phyloP scores from a whole-genome alignment of 2,888 invertebrate genomes.

The Belgica antarctica region DNA sequence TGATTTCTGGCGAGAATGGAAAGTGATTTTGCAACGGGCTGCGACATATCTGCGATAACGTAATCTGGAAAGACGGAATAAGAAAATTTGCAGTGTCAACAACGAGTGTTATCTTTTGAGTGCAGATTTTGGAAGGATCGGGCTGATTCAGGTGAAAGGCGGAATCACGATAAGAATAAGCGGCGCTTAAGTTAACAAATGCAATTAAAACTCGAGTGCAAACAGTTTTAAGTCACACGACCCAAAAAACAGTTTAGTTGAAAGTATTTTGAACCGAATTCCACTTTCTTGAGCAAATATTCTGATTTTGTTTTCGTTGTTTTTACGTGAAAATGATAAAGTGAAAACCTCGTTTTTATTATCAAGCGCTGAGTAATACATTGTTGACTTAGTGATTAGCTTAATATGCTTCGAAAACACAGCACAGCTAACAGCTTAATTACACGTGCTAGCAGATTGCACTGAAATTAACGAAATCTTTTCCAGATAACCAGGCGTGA shows the following conservation, averaged over 20 bases:
- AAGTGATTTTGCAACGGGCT: constrained; percentile 68
- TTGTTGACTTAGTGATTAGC: constrained; percentile 37
- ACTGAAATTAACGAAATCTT: constrained; percentile 17
- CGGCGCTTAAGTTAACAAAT: too few relatives aligned
- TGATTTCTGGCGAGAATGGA: constrained; percentile 68
- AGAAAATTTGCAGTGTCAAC: too few relatives aligned
- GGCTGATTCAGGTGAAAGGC: too few relatives aligned
- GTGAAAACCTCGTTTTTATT: constrained; percentile 27
- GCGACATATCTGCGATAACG: constrained; percentile 78
- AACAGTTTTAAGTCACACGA: background rate
- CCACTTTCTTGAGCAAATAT: constrained; percentile 3
- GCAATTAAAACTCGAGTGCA: background rate
- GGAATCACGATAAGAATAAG: too few relatives aligned
- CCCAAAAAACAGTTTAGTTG: too few relatives aligned
- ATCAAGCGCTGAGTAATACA: constrained; percentile 2
- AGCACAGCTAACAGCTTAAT: constrained; percentile 11
- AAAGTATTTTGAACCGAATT: constrained; percentile 3
- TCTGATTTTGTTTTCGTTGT: background rate
- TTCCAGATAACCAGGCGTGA: background rate
- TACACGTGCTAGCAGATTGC: background rate
- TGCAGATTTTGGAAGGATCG: background rate
- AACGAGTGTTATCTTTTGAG: background rate
- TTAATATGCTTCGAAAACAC: constrained; percentile 14
- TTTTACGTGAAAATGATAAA: background rate
- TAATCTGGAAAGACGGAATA: too few relatives aligned